These are phyloP conservation scores for Artemia sp. DNA, from an alignment of 2,888 invertebrate genomes.

Conservation along the genomic window DNA sequence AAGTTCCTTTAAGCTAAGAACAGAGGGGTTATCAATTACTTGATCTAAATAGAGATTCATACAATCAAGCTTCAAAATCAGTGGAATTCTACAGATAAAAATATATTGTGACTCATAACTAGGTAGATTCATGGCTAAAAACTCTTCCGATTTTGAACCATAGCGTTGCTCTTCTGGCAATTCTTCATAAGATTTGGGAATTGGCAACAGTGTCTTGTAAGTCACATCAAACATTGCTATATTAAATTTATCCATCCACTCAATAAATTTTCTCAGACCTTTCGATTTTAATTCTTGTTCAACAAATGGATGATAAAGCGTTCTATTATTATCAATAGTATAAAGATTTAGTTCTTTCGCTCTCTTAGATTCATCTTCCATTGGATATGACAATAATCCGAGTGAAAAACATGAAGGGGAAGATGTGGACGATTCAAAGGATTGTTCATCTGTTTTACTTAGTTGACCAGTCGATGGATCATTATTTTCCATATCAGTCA, in stretches of 20 bases:
- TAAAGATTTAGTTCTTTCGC: background rate
- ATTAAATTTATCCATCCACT: slow-evolving; percentile 56
- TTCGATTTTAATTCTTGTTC: slow-evolving; percentile 72
- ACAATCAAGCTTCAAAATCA: slow-evolving; percentile 86
- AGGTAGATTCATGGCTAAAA: slow-evolving; percentile 56
- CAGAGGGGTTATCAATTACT: slow-evolving; percentile 62
- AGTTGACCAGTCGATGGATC: background rate
- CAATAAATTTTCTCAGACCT: slow-evolving; percentile 61
- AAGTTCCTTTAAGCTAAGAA: slow-evolving; percentile 41
- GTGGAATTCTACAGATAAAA: slow-evolving; percentile 62
- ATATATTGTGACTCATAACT: slow-evolving; percentile 66
- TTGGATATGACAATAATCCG: slow-evolving; percentile 2
- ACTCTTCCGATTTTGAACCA: slow-evolving; percentile 60
- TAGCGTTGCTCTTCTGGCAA: slow-evolving; percentile 43
- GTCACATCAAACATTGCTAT: slow-evolving; percentile 50
- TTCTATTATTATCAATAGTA: background rate
- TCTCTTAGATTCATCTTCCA: background rate
- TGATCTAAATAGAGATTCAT: slow-evolving; percentile 65
- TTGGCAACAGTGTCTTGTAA: slow-evolving; percentile 44
- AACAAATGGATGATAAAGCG: slow-evolving; percentile 42
- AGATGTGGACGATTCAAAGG: background rate
- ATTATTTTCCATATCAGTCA: background rate
- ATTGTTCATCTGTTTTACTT: background rate
- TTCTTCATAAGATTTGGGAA: slow-evolving; percentile 29
- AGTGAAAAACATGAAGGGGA: background rate